Conservation (phyloP, 2,888 invertebrate species). For the Epiblema foenella region DNA sequence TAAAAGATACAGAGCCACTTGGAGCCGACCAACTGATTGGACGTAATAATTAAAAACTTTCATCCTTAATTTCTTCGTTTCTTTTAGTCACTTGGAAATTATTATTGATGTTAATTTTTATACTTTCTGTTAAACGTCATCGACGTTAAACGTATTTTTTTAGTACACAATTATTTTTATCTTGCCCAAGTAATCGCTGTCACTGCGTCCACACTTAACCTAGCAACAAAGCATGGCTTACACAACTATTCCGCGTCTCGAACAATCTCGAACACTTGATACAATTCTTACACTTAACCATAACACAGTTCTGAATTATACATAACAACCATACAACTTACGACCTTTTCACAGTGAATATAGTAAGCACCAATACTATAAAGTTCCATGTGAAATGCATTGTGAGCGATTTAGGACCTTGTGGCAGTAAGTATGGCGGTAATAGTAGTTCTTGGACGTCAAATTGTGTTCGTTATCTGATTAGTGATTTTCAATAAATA, state of each 20-base stretch:
- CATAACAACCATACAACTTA: background rate
- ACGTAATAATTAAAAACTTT: too few species aligned
- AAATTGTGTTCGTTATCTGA: background rate
- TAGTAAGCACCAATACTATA: background rate
- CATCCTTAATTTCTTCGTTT: too few species aligned
- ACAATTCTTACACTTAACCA: constrained; percentile 9
- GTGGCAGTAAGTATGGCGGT: background rate
- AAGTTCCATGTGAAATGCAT: constrained; percentile 8
- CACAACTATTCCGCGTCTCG: constrained; percentile 34
- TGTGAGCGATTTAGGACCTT: constrained; percentile 5
- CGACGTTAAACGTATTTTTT: too few species aligned
- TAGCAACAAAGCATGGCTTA: constrained; percentile 30
- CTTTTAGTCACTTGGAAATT: too few species aligned
- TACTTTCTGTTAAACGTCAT: too few species aligned
- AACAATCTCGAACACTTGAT: constrained; percentile 35
- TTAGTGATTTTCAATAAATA: constrained; percentile 24
- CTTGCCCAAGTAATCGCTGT: background rate
- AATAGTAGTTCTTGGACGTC: background rate
- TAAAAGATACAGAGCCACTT: too few species aligned
- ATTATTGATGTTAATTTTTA: too few species aligned
- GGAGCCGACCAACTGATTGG: too few species aligned
- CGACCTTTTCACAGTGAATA: background rate
- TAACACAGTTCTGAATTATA: background rate
- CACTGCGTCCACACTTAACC: constrained; percentile 14
- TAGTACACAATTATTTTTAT: too few species aligned